These are phyloP conservation scores for Neodon shergylaensis DNA, from an alignment of 2,113 vertebrate genomes.

Conservation along the genomic window DNA sequence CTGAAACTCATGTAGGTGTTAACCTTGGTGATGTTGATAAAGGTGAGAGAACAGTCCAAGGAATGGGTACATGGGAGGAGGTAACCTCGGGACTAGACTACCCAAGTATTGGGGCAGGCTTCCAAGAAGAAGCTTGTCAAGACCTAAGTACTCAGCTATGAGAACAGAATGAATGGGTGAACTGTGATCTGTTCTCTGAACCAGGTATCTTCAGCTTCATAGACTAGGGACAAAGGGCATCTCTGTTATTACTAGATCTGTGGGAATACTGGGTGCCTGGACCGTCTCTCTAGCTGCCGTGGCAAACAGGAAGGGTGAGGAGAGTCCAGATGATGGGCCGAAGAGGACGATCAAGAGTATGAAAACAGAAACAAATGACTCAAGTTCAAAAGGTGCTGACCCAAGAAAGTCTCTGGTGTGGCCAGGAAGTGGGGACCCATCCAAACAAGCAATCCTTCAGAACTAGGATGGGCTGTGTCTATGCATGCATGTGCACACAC, in stretches of 20 bases:
- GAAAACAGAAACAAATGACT: not conserved
- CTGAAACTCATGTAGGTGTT: not conserved
- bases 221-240: not conserved
- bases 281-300: not conserved
- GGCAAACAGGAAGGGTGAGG: not conserved
- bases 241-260: not conserved
- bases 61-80: not conserved
- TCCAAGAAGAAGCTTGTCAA: not conserved
- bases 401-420: not conserved
- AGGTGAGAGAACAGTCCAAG: not conserved
- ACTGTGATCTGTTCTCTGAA: not conserved
- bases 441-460: not conserved
- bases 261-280: not conserved
- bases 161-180: fast-evolving
- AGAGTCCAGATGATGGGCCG: not conserved
- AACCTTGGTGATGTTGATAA: not conserved
- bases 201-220: not conserved
- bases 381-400: not conserved
- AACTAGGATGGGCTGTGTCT: not conserved
- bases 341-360: not conserved
- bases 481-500: fast-evolving
- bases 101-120: not conserved
- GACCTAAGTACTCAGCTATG: not conserved
- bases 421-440: not conserved
- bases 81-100: no score